Percentiles rank a stretch among this genome's conserved stretches.
These are phyloP conservation scores for Sardinella longiceps DNA, from an alignment of 2,797 vertebrate species.

Conservation along the genomic window DNA sequence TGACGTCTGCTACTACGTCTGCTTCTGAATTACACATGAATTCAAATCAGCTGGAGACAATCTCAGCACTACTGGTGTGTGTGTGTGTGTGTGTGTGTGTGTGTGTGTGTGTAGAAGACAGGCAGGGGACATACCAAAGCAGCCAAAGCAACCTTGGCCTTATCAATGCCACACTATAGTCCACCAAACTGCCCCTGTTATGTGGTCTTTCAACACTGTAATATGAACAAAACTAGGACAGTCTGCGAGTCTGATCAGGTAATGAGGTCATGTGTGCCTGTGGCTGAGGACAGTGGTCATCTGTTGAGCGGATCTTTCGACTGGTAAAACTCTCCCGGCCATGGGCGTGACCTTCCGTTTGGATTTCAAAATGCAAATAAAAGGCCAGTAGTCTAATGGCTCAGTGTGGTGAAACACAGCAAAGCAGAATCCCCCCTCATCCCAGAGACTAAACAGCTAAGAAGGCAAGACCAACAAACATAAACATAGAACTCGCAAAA, in stretches of 20 bases:
- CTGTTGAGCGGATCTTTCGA: neutral
- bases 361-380: slow-evolving; percentile 19
- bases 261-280: slow-evolving; percentile 4
- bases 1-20: neutral
- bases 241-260: neutral
- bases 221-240: neutral
- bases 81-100: no score
- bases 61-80: no score
- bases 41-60: slow-evolving; percentile 3
- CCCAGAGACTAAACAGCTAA: neutral
- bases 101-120: neutral
- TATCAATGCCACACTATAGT: neutral
- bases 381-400: neutral
- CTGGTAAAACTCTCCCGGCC: neutral
- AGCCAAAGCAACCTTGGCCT: neutral
- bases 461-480: neutral
- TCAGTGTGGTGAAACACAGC: neutral
- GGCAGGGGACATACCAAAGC: neutral
- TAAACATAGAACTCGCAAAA: neutral
- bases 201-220: neutral
- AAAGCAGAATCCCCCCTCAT: no score
- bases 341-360: slow-evolving; percentile 4
- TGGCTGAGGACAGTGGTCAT: neutral
- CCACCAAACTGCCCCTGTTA: neutral
- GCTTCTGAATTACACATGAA: neutral